These are phyloP conservation scores for Phocides pigmalion DNA, from an alignment of 1,140 invertebrate species.

Conservation along the genomic window DNA sequence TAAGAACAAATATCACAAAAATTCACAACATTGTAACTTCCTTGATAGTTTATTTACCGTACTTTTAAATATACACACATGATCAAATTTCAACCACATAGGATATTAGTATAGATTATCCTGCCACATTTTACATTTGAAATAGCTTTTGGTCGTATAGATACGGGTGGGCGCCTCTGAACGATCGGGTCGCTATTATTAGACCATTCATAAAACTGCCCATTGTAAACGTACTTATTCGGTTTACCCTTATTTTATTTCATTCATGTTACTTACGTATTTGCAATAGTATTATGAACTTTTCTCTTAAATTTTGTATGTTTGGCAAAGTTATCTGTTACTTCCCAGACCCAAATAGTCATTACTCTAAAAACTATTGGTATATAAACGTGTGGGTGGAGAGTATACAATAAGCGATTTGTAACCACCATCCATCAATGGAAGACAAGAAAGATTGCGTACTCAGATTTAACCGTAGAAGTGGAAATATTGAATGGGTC, in stretches of 20 bases:
- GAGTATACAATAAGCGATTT: background rate
- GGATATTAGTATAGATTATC: too few species aligned
- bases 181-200: slow-evolving; percentile 10
- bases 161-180: background rate
- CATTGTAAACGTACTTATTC: slow-evolving; percentile 7
- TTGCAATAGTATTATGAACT: slow-evolving; percentile 3
- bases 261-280: slow-evolving; percentile 13
- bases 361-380: background rate
- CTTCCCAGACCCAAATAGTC: slow-evolving; percentile 3
- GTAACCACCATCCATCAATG: background rate
- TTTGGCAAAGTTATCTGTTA: slow-evolving; percentile 3
- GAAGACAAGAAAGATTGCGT: background rate
- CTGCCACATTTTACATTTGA: background rate
- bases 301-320: slow-evolving; percentile 7
- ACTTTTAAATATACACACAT: too few species aligned
- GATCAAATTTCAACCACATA: too few species aligned
- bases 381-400: background rate
- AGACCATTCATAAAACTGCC: slow-evolving; percentile 19
- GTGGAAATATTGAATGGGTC: slow-evolving; percentile 13
- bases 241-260: slow-evolving; percentile 20
- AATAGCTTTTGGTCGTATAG: slow-evolving; percentile 5
- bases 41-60: too few species aligned
- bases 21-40: too few species aligned
- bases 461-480: background rate
- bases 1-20: too few species aligned